Evolutionary conservation across 1,140 invertebrate genomes (phyloP).

Genomic region (Cydia amplana): DNA sequence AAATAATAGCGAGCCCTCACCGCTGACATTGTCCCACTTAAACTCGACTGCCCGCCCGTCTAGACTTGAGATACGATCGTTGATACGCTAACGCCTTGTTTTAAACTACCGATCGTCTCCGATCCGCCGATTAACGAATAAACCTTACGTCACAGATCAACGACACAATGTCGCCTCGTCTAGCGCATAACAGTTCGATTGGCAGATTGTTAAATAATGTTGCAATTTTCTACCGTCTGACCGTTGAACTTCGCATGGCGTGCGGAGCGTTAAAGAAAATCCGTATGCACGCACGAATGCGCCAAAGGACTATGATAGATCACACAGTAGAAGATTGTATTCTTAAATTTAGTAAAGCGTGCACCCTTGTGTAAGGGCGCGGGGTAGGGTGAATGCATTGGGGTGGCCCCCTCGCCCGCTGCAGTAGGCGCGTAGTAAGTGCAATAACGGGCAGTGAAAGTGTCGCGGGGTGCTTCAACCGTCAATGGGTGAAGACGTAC

Average conservation of each 20-base stretch:
- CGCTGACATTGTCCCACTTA: constrained; percentile 75
- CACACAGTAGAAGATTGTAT: constrained; percentile 47
- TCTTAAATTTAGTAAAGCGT: constrained; percentile 64
- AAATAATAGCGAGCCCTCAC: constrained; percentile 75
- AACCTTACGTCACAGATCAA: constrained; percentile 27
- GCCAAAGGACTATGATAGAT: constrained; percentile 41
- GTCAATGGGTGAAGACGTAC: constrained; percentile 77
- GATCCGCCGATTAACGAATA: constrained; percentile 24
- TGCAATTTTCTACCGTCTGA: constrained; percentile 16
- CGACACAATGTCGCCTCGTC: constrained; percentile 31
- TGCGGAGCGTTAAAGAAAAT: constrained; percentile 21
- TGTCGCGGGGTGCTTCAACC: constrained; percentile 76
- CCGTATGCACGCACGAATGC: constrained; percentile 35
- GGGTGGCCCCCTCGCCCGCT: constrained; percentile 57
- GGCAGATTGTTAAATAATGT: constrained; percentile 15
- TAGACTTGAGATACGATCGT: constrained; percentile 66
- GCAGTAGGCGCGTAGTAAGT: constrained; percentile 76
- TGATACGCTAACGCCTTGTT: constrained; percentile 53
- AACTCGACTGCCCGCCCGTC: constrained; percentile 53
- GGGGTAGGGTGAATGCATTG: constrained; percentile 70
- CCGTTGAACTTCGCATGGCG: constrained; percentile 3
- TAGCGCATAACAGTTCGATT: constrained; percentile 18
- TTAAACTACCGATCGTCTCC: constrained; percentile 35
- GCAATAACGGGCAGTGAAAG: constrained; percentile 78
- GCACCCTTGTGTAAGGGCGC: constrained; percentile 62